Conservation (phyloP, 2,888 invertebrate genomes). For the Lysandra bellargus region DNA sequence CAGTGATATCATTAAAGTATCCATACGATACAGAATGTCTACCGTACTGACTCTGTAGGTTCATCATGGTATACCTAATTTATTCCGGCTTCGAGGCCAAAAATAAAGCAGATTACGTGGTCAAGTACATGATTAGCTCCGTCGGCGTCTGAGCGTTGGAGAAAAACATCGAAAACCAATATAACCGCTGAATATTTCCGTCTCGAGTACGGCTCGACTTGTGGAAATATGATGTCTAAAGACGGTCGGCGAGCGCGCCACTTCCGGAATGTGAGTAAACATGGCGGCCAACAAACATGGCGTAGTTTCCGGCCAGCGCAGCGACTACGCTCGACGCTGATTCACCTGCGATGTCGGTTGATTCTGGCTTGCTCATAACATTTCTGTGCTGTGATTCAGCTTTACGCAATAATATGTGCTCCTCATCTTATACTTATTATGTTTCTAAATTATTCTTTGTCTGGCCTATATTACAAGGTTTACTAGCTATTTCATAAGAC, state of each 20-base stretch:
- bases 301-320: constrained; percentile 67
- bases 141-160: constrained; percentile 71
- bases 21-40: neutral
- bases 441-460: constrained; percentile 50
- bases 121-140: constrained; percentile 72
- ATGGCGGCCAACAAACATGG: constrained; percentile 77
- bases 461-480: constrained; percentile 53
- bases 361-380: constrained; percentile 73
- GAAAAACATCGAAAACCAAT: constrained; percentile 74
- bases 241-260: constrained; percentile 77
- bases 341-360: constrained; percentile 69
- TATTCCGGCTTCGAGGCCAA: constrained; percentile 56
- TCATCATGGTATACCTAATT: neutral
- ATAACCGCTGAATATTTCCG: constrained; percentile 76
- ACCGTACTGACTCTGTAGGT: neutral
- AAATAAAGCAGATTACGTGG: constrained; percentile 64
- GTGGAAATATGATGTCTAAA: constrained; percentile 72
- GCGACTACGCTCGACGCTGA: constrained; percentile 66
- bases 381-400: constrained; percentile 76
- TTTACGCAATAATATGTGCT: constrained; percentile 57
- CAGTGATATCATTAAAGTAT: constrained; percentile 37
- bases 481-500: constrained; percentile 36
- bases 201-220: constrained; percentile 64
- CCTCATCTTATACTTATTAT: constrained; percentile 2
- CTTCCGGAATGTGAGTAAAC: constrained; percentile 78